A percentile compares a stretch with the other conserved stretches of the same genome.
Evolutionary conservation across 2,888 invertebrate genomes (phyloP).

Genomic region (Baronia brevicornis): DNA sequence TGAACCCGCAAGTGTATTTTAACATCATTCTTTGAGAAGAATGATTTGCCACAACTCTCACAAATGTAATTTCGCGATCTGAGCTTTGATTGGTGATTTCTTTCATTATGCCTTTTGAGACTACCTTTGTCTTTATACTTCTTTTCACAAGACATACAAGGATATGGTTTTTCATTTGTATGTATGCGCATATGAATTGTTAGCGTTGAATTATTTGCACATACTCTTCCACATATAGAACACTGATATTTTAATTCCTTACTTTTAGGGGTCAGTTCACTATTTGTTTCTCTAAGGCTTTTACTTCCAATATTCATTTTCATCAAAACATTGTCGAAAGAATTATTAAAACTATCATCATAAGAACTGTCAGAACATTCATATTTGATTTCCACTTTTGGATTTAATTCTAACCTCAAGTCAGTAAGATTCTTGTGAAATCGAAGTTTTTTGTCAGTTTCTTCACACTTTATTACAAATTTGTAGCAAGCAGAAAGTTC

Average conservation of each 20-base stretch:
- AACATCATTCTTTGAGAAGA: constrained; percentile 46
- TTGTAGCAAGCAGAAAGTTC: constrained; percentile 37
- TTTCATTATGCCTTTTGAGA: constrained; percentile 44
- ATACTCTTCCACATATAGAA: constrained; percentile 36
- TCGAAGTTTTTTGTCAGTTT: constrained; percentile 40
- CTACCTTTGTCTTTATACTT: constrained; percentile 44
- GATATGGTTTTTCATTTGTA: constrained; percentile 39
- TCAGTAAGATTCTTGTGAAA: constrained; percentile 15
- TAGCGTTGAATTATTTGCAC: constrained; percentile 38
- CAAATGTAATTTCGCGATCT: constrained; percentile 47
- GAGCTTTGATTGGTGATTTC: constrained; percentile 33
- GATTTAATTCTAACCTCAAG: constrained; percentile 13
- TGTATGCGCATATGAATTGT: constrained; percentile 47
- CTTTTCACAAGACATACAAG: constrained; percentile 46
- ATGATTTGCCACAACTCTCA: constrained; percentile 57
- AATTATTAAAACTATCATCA: constrained; percentile 18
- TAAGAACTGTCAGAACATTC: constrained; percentile 27
- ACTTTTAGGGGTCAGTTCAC: constrained; percentile 20
- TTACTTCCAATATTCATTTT: neutral
- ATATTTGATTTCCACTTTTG: constrained; percentile 35
- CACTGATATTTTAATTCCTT: constrained; percentile 26
- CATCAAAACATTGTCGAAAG: constrained; percentile 3
- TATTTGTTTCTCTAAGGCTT: constrained; percentile 23
- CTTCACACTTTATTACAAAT: constrained; percentile 47
- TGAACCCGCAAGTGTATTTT: constrained; percentile 52